phyloP scores from a whole-genome alignment of 2,113 vertebrate species.

The Ascaphus truei region DNA sequence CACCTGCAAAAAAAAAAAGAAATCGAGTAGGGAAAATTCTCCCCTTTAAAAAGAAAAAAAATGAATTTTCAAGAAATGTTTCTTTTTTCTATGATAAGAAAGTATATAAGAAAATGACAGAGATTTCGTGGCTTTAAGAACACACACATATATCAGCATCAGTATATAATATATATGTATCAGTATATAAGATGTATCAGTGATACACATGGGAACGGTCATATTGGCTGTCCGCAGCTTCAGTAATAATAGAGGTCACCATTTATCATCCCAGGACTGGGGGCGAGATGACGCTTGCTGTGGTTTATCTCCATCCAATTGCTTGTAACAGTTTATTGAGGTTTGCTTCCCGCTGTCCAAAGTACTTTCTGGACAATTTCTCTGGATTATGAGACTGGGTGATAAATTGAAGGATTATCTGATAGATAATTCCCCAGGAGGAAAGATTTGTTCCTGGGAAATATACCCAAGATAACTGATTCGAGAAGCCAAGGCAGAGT shows the following conservation, averaged over 20 bases:
- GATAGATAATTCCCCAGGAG: conserved; percentile 16
- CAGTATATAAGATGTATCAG: conserved; percentile 13
- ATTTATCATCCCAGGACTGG: neutral
- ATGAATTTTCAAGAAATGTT: too few species aligned
- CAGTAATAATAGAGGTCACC: neutral
- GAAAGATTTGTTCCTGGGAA: conserved; percentile 4
- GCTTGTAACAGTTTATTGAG: conserved; percentile 12
- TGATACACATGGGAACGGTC: neutral
- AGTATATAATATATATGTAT: too few species aligned
- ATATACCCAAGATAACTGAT: conserved; percentile 2
- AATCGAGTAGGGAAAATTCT: too few species aligned
- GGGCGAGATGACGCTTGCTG: neutral
- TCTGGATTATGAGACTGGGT: neutral
- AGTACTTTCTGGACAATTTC: neutral
- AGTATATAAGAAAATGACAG: too few species aligned
- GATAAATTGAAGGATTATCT: conserved; percentile 21
- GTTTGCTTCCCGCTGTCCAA: neutral
- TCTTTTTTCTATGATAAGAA: too few species aligned
- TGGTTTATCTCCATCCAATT: neutral
- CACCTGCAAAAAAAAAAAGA: too few species aligned
- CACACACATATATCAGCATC: too few species aligned
- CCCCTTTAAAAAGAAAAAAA: too few species aligned
- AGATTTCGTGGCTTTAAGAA: too few species aligned
- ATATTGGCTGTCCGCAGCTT: neutral
- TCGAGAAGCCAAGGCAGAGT: neutral